A percentile compares a stretch with the other conserved stretches of the same genome.
phyloP scores from a whole-genome alignment of 2,113 vertebrate genomes.

The Accipiter virgatus region DNA sequence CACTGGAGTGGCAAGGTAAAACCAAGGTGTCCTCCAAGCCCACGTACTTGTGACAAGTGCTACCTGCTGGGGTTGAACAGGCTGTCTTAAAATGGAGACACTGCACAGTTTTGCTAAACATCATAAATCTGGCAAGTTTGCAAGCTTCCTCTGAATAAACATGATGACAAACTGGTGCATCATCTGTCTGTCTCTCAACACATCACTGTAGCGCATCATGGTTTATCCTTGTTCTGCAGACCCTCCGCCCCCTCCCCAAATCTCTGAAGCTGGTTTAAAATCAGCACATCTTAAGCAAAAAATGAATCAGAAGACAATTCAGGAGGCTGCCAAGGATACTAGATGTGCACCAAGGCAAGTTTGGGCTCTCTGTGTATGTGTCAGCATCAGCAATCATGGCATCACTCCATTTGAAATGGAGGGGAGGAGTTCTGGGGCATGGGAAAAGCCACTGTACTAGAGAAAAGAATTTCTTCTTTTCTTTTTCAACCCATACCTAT shows the following conservation, averaged over 20 bases:
- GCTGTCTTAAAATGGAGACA: neutral
- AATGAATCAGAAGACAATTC: neutral
- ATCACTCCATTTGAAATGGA: rapidly evolving
- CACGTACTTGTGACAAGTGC: neutral
- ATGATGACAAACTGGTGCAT: neutral
- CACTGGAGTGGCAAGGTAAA: neutral
- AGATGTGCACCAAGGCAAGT: neutral
- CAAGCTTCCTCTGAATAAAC: neutral
- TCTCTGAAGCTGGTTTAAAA: neutral
- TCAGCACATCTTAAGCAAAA: neutral
- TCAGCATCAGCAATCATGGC: neutral
- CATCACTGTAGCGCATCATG: too few species aligned
- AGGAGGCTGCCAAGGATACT: neutral
- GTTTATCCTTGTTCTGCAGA: neutral
- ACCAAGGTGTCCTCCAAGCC: neutral
- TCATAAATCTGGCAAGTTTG: neutral
- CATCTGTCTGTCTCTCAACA: neutral
- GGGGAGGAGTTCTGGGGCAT: neutral
- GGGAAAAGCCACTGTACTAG: neutral
- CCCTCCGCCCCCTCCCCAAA: too few species aligned
- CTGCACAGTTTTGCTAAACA: neutral
- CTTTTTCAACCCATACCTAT: too few species aligned
- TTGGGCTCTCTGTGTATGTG: neutral
- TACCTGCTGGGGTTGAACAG: neutral
- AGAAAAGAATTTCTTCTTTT: too few species aligned